These are phyloP conservation scores for Etia nguti DNA, from an alignment of 2,113 vertebrate genomes.

Conservation along the genomic window DNA sequence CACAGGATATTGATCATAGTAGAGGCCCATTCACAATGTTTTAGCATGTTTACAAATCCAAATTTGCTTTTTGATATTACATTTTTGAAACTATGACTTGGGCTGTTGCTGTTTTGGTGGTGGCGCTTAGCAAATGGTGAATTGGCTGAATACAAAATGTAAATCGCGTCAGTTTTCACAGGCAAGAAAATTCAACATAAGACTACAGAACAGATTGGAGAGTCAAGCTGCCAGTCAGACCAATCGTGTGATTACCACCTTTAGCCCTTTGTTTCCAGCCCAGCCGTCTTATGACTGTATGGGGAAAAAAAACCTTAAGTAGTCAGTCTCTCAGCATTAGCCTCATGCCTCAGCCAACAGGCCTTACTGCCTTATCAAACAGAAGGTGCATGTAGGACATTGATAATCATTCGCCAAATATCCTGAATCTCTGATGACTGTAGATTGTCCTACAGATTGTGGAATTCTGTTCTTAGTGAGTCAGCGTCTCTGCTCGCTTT, in stretches of 20 bases:
- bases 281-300: background rate
- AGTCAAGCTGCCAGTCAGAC: background rate
- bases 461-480: constrained; percentile 4
- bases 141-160: background rate
- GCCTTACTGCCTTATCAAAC: constrained; percentile 25
- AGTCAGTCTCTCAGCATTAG: background rate
- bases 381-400: constrained; percentile 21
- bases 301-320: background rate
- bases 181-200: background rate
- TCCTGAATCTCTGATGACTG: constrained; percentile 2
- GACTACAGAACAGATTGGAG: background rate
- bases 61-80: background rate
- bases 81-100: background rate
- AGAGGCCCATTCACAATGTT: background rate
- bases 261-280: background rate
- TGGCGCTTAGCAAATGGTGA: background rate
- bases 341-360: constrained; percentile 28
- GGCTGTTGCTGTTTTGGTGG: background rate
- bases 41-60: background rate
- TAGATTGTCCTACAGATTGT: constrained; percentile 20
- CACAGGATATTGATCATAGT: background rate
- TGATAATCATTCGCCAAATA: constrained; percentile 6
- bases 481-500: background rate
- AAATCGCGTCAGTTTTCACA: background rate
- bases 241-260: constrained; percentile 7